Percentiles rank a stretch among this genome's conserved stretches.
phyloP scores from a whole-genome alignment of 1,140 invertebrate species.

The Pseudobourletiella spinata region DNA sequence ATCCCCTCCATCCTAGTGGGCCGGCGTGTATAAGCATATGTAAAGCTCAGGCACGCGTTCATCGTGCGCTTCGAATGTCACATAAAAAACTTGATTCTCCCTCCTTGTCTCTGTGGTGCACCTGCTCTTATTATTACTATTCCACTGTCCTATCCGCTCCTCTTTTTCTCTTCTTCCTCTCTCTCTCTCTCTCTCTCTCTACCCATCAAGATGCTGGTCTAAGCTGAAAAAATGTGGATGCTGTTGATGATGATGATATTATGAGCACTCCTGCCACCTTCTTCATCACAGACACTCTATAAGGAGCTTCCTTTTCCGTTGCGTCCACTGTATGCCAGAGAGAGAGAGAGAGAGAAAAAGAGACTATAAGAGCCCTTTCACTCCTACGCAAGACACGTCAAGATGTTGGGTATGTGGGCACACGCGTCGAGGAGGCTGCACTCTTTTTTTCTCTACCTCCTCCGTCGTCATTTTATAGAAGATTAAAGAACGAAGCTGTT shows the following conservation, averaged over 20 bases:
- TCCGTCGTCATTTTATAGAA: too few species aligned
- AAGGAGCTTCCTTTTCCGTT: background rate
- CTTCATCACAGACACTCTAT: background rate
- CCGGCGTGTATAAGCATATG: background rate
- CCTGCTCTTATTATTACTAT: conserved; percentile 11
- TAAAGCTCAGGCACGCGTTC: conserved; percentile 7
- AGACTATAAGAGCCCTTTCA: too few species aligned
- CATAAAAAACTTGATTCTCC: conserved; percentile 12
- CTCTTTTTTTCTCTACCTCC: too few species aligned
- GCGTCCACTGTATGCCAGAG: too few species aligned
- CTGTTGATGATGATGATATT: background rate
- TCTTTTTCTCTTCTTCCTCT: background rate
- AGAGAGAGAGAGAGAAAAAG: too few species aligned
- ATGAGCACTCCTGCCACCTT: background rate
- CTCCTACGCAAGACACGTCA: too few species aligned
- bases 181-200: background rate
- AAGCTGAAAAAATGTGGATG: too few species aligned
- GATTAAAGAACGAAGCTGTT: too few species aligned
- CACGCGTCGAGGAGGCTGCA: too few species aligned
- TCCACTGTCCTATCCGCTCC: too few species aligned
- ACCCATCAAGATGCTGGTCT: too few species aligned
- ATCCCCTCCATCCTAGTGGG: background rate
- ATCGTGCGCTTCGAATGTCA: conserved; percentile 6
- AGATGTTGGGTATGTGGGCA: too few species aligned
- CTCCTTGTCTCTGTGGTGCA: conserved; percentile 4